phyloP scores from a whole-genome alignment of 2,888 invertebrate genomes.

The Chouioia cunea region DNA sequence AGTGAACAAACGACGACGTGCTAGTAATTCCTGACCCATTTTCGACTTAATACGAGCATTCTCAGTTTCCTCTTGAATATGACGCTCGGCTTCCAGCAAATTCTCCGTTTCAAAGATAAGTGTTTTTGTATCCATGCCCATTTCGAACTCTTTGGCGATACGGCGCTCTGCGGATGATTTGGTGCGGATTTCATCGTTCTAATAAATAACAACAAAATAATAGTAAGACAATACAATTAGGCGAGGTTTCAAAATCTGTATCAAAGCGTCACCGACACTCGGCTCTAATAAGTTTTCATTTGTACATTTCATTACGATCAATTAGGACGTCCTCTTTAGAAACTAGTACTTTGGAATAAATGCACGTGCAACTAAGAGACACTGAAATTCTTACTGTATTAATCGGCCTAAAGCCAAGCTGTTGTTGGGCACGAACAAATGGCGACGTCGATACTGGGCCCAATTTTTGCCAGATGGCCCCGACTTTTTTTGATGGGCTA shows the following conservation, averaged over 20 bases:
- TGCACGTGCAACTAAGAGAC: neutral
- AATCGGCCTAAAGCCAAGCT: slow-evolving; percentile 57
- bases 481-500: slow-evolving; percentile 57
- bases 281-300: neutral
- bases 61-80: slow-evolving; percentile 58
- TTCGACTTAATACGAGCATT: slow-evolving; percentile 56
- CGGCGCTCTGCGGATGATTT: slow-evolving; percentile 65
- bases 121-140: slow-evolving; percentile 49
- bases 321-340: neutral
- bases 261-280: no score
- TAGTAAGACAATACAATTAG: no score
- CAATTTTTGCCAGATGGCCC: slow-evolving; percentile 63
- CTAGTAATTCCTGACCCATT: slow-evolving; percentile 52
- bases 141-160: slow-evolving; percentile 58
- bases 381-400: slow-evolving; percentile 17
- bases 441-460: slow-evolving; percentile 66
- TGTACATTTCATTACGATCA: neutral
- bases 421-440: slow-evolving; percentile 64
- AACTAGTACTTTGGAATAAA: neutral
- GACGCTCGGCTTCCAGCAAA: slow-evolving; percentile 59
- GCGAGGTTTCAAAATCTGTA: no score
- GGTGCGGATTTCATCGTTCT: slow-evolving; percentile 54
- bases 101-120: slow-evolving; percentile 59
- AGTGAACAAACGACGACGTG: slow-evolving; percentile 55
- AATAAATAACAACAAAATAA: neutral